Conservation (phyloP, 2,888 invertebrate species). For the Argyra leucocephala region DNA sequence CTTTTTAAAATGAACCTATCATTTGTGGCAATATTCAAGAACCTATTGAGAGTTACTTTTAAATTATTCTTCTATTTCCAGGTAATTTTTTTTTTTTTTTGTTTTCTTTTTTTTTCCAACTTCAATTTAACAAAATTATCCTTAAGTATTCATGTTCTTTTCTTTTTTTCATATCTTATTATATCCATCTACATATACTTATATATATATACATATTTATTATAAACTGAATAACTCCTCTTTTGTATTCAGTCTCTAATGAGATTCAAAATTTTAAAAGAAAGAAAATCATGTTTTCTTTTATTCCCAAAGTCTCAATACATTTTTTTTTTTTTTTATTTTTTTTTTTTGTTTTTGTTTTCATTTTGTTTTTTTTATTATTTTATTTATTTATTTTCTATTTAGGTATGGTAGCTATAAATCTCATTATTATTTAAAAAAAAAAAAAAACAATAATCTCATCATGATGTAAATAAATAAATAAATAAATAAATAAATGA, state of each 20-base stretch:
- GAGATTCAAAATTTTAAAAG: background rate
- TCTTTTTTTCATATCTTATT: background rate
- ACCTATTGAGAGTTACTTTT: too few species aligned
- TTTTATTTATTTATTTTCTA: background rate
- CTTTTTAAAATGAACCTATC: too few species aligned
- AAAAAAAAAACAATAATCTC: background rate
- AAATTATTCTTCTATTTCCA: too few species aligned
- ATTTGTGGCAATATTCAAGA: too few species aligned
- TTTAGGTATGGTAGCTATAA: background rate
- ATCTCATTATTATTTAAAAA: background rate
- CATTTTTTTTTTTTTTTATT: background rate
- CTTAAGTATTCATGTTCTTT: background rate
- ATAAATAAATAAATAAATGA: background rate
- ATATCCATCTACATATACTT: too few species aligned
- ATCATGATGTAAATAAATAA: slow-evolving; percentile 3
- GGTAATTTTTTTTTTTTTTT: background rate
- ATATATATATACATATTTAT: background rate
- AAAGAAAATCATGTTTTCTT: background rate
- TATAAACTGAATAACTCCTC: background rate
- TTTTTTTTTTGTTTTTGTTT: background rate
- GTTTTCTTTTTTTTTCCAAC: background rate
- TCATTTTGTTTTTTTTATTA: background rate
- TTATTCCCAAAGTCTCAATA: slow-evolving; percentile 2
- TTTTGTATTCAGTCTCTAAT: background rate
- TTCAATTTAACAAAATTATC: background rate